Evolutionary conservation across 2,888 invertebrate genomes (phyloP).

Genomic region (Salpingus planirostris): DNA sequence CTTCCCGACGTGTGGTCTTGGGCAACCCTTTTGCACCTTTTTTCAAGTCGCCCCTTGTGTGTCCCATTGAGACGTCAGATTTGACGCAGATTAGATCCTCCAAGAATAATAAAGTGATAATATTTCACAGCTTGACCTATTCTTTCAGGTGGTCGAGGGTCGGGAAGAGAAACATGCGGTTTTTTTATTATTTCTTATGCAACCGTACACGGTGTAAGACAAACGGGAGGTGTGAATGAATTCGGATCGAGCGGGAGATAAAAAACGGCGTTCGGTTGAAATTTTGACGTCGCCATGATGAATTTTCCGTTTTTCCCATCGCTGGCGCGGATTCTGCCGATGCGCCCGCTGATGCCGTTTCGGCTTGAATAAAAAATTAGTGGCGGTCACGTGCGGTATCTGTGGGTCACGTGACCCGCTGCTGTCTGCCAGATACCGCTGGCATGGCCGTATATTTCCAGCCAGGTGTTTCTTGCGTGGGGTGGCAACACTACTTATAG

Average conservation of each 20-base stretch:
- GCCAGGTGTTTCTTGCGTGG: conserved; percentile 21
- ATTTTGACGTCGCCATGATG: no score
- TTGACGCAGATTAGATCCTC: conserved; percentile 30
- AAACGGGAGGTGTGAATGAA: no score
- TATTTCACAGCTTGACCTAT: conserved; percentile 31
- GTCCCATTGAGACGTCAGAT: conserved; percentile 18
- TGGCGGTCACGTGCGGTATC: conserved; percentile 25
- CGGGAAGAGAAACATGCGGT: conserved; percentile 23
- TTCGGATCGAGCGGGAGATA: no score
- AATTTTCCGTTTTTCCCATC: no score
- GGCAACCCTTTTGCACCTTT: conserved; percentile 29
- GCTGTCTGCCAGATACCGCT: conserved; percentile 15
- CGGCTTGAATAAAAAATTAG: conserved; percentile 18
- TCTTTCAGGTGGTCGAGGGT: conserved; percentile 30
- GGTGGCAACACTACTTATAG: conserved; percentile 12
- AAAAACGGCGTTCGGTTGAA: no score
- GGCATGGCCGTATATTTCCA: conserved; percentile 12
- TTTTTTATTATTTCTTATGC: conserved; percentile 20
- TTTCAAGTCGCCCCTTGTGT: conserved; percentile 14
- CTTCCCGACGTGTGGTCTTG: conserved; percentile 21
- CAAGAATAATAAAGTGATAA: conserved; percentile 33
- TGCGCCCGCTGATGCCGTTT: conserved; percentile 2
- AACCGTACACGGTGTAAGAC: no score
- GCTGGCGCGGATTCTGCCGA: no score
- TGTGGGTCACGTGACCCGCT: conserved; percentile 30